Percentiles rank a stretch among this genome's conserved stretches.
Evolutionary conservation across 2,888 invertebrate species (phyloP).

Genomic region (Agonopterix subpropinquella): DNA sequence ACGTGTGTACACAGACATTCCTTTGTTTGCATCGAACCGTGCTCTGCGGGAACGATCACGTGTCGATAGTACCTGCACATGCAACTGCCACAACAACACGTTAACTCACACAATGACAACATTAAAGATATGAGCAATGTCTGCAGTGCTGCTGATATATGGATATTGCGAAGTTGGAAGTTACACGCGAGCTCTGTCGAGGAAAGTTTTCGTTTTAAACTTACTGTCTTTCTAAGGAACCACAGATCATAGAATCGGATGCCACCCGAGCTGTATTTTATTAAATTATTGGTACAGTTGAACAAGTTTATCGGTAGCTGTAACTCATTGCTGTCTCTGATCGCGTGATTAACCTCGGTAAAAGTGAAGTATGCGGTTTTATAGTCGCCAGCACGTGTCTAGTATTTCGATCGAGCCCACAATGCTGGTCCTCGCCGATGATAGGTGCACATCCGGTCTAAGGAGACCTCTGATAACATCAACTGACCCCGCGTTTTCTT

Average conservation of each 20-base stretch:
- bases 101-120: constrained; percentile 1
- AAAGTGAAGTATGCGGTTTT: constrained; percentile 43
- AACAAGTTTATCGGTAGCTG: not conserved
- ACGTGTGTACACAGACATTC: constrained; percentile 8
- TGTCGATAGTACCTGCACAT: not conserved
- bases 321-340: not conserved
- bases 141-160: not conserved
- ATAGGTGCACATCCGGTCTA: constrained; percentile 13
- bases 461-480: constrained; percentile 21
- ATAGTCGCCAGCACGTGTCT: constrained; percentile 28
- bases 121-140: not conserved
- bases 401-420: constrained; percentile 16
- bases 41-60: not conserved
- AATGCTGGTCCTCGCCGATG: constrained; percentile 11
- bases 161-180: not conserved
- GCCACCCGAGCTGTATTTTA: not conserved
- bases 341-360: constrained; percentile 47
- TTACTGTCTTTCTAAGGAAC: not conserved
- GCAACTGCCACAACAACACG: not conserved
- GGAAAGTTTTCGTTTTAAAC: constrained; percentile 2
- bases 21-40: not conserved
- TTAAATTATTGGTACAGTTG: not conserved
- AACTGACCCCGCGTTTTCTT: constrained; percentile 2
- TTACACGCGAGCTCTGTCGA: not conserved
- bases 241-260: not conserved